A percentile compares a stretch with the other conserved stretches of the same genome.
phyloP scores from a whole-genome alignment of 2,888 invertebrate genomes.

The Lamellibrachia satsuma region DNA sequence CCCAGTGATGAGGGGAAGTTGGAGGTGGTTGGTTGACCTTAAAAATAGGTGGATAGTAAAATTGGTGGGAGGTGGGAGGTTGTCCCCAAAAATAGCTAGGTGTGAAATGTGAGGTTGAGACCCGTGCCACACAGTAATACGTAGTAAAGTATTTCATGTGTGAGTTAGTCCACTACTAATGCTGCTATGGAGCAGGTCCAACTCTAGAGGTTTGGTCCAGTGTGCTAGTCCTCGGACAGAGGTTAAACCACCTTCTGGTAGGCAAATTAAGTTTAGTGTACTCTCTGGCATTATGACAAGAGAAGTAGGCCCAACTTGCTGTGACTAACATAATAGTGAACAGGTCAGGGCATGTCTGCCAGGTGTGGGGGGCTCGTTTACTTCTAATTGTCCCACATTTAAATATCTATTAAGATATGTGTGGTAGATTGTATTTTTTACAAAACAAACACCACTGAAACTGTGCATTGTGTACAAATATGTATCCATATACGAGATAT shows the following conservation, averaged over 20 bases:
- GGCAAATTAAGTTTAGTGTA: not conserved
- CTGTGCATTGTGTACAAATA: no score
- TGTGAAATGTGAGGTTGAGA: no score
- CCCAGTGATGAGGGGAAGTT: not conserved
- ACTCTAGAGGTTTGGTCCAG: not conserved
- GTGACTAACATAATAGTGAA: not conserved
- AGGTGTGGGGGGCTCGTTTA: no score
- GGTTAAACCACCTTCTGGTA: not conserved
- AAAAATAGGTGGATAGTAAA: no score
- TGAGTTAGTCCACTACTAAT: not conserved
- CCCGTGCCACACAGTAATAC: not conserved
- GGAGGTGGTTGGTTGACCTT: no score
- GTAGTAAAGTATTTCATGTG: not conserved
- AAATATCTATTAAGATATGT: no score
- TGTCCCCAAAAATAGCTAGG: no score
- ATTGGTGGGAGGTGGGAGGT: no score
- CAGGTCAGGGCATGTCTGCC: not conserved
- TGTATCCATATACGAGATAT: no score
- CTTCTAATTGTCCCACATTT: no score
- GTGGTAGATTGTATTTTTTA: no score
- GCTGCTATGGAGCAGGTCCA: not conserved
- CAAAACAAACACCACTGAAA: no score
- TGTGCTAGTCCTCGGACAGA: not conserved
- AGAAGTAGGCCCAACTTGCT: not conserved
- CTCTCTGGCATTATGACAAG: not conserved